phyloP scores from a whole-genome alignment of 2,888 invertebrate genomes.

The Geophilus truncorum region DNA sequence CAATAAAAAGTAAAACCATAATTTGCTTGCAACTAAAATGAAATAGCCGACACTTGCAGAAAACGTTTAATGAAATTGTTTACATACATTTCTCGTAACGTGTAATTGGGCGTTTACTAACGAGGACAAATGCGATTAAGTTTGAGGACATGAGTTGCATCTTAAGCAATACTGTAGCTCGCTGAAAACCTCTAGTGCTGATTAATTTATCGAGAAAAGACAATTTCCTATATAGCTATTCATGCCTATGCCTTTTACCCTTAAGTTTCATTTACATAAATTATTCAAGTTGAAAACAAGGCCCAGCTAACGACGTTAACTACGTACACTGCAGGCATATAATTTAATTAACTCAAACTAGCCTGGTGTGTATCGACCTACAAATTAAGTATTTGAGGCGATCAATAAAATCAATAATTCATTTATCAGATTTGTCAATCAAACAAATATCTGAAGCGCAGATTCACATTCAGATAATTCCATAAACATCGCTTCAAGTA shows the following conservation, averaged over 20 bases:
- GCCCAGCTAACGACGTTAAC: background rate
- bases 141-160: background rate
- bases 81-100: background rate
- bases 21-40: background rate
- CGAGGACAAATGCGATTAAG: slow-evolving; percentile 6
- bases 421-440: background rate
- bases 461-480: background rate
- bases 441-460: background rate
- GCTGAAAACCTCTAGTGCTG: background rate
- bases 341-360: background rate
- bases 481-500: background rate
- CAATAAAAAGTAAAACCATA: background rate
- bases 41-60: too few species aligned
- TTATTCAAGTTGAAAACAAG: background rate
- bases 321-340: background rate
- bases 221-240: background rate
- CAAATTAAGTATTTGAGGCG: background rate
- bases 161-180: background rate
- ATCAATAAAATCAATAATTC: background rate
- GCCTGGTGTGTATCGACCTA: background rate
- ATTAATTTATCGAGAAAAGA: background rate
- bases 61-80: background rate
- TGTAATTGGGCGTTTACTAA: background rate
- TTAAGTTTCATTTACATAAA: background rate
- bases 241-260: background rate